A percentile compares a stretch with the other conserved stretches of the same genome.
These are phyloP conservation scores for Mercenaria mercenaria DNA, from an alignment of 1,140 invertebrate species.

Conservation along the genomic window DNA sequence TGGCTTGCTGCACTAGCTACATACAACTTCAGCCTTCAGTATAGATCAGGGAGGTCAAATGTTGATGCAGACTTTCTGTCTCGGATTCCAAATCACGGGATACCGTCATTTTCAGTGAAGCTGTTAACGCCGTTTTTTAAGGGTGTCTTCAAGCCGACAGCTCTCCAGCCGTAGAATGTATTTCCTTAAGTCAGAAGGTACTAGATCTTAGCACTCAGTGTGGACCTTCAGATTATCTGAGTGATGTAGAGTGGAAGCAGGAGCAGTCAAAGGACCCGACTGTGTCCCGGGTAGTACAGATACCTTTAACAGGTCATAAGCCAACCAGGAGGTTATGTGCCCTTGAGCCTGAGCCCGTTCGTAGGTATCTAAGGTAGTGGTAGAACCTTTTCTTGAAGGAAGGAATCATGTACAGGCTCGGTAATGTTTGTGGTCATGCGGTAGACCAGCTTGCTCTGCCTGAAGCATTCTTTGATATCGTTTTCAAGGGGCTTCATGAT, in stretches of 20 bases:
- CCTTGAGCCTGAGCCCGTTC: background rate
- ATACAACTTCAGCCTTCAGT: conserved; percentile 11
- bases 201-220: background rate
- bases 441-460: conserved; percentile 1
- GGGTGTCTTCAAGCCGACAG: background rate
- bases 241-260: background rate
- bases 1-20: background rate
- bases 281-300: background rate
- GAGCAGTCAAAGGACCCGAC: background rate
- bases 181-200: background rate
- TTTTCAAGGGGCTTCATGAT: background rate
- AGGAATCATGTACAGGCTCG: background rate
- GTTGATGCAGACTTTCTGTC: conserved; percentile 44
- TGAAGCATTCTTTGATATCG: background rate
- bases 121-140: background rate
- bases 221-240: background rate
- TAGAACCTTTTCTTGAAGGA: background rate
- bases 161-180: background rate
- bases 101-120: background rate
- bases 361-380: background rate
- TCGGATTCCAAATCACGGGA: background rate
- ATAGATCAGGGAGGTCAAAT: conserved; percentile 35
- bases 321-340: conserved; percentile 36
- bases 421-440: background rate
- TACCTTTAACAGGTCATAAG: background rate